Base-by-base conservation (phyloP, 1,140 invertebrate genomes). In the Pachypsylla venusta region DNA sequence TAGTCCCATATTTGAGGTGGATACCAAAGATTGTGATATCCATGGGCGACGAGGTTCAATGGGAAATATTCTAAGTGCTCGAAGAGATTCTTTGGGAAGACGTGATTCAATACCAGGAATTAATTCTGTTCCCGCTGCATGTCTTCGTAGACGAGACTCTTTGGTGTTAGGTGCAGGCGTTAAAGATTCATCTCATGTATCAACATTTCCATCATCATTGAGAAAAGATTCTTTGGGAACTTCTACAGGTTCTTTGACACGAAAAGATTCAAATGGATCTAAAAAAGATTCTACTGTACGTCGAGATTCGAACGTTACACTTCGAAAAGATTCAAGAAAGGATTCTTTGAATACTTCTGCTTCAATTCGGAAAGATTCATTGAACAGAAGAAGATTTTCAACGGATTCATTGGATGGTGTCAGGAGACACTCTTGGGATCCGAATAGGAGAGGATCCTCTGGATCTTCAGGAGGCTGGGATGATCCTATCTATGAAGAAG, bases 371-470 rank as follows among this genome's bases (percentile, higher is more conserved):
- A 74, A 76, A 42, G 74, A 79, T 24, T 74, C 73, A 0, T 65
- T 70, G 2, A 67, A 75, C 59, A 76, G 77, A 1, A 65, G 77
- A 16, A 40, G 78, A 35, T 82, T 81, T 42, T 85, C 84, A 0
- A 80, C 79, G 2, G 83, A 85, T 69, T 85, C 83, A 0, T 67
- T 85, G 65, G 82, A 84, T 68, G 77, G 78, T 53, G 65, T 70
- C 25, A 79, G 81, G 70, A 76, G 82, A 58, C 77, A 79, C 63
- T 80, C 79, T 10, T 85, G 81, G 81, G 83, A 85, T 64, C 73
- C 78, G 4, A 77, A 75, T 25, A 71, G 81, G 26, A 70, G 80
- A 60, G 77, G 78, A 12, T 81, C 79, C 22, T 75, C 76, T 0
- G 75, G 74, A 2, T 76, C 73, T 2, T 74, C 76, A 25, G 68